These are phyloP conservation scores for Blomia tropicalis DNA, from an alignment of 2,888 invertebrate species.

Conservation along the genomic window DNA sequence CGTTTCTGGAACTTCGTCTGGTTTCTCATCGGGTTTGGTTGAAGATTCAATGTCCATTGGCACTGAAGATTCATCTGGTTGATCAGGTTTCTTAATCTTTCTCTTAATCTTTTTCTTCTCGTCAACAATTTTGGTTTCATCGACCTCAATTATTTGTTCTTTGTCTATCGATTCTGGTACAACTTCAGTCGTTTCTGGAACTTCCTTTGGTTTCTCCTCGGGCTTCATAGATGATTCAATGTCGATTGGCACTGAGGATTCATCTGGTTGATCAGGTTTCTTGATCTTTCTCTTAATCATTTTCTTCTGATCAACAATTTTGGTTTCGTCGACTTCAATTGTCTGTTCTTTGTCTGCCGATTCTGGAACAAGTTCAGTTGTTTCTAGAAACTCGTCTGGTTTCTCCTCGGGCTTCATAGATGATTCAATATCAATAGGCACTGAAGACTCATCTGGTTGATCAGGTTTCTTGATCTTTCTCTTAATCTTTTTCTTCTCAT, in stretches of 20 bases:
- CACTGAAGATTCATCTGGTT: background rate
- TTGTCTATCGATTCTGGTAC: slow-evolving; percentile 19
- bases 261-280: slow-evolving; percentile 15
- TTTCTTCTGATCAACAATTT: background rate
- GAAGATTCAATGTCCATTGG: background rate
- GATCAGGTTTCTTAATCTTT: background rate
- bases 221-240: no score
- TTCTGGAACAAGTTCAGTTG: background rate
- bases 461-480: slow-evolving; percentile 25
- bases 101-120: slow-evolving; percentile 2
- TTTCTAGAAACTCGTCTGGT: background rate
- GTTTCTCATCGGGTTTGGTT: background rate
- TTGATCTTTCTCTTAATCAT: slow-evolving; percentile 8
- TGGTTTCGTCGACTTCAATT: background rate
- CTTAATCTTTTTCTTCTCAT: slow-evolving; percentile 18
- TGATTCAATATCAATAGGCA: background rate
- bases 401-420: slow-evolving; percentile 7
- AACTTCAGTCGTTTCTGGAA: slow-evolving; percentile 19
- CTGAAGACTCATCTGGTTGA: slow-evolving; percentile 10
- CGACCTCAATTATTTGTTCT: slow-evolving; percentile 7
- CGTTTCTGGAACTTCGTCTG: background rate
- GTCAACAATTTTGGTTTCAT: background rate
- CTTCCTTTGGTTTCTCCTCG: slow-evolving; percentile 24
- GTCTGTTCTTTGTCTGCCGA: background rate
- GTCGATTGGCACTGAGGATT: no score